Evolutionary conservation across 2,888 invertebrate species (phyloP), one percentile per base, ranked within the genome.

Genomic region (Hylaea fasciaria): DNA sequence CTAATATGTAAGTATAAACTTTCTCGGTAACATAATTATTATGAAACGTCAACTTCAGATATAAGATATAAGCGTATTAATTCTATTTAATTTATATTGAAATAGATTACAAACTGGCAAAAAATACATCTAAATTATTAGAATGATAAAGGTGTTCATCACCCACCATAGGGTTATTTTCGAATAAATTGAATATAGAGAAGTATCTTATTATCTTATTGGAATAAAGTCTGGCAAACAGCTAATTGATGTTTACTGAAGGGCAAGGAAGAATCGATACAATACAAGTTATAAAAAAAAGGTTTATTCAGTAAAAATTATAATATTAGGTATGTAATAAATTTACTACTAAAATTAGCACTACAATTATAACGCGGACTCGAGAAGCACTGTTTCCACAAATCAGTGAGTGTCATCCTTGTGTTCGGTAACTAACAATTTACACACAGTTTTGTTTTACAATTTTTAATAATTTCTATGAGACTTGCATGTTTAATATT

Each of bases 261-360:
- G 74, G 80, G 81, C 80, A 80, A 81, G 80, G 82, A 80, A 76
- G 71, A 81, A 84, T 80, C 76, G 70, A 84, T 82, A 85, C 82
- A 85, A 83, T 81, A 73, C 73, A 81, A 77, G 68, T 80, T 83
- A 80, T 83, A 80, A 85, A 86, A 75, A 71, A 80, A 77, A 72
- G n/a, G 77, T 85, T 86, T 85, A 86, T 84, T 84, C 74, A 81
- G 77, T 82, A 82, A 85, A 83, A 87, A 84, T 81, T 82, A 85
- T 82, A 83, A 22, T 22, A 81, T 83, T 80, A 80, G 72, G 69
- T 72, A 76, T 68, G 69, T 79, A 74, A 82, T 81, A 78, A 80
- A 80, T 81, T 85, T 80, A 86, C 77, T 81, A 87, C 79, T 85
- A 86, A 83, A 82, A 82, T 83, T 83, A 85, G 82, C 83, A 82